Evolutionary conservation across 1,140 invertebrate species (phyloP).

Genomic region (Hycleus phaleratus): DNA sequence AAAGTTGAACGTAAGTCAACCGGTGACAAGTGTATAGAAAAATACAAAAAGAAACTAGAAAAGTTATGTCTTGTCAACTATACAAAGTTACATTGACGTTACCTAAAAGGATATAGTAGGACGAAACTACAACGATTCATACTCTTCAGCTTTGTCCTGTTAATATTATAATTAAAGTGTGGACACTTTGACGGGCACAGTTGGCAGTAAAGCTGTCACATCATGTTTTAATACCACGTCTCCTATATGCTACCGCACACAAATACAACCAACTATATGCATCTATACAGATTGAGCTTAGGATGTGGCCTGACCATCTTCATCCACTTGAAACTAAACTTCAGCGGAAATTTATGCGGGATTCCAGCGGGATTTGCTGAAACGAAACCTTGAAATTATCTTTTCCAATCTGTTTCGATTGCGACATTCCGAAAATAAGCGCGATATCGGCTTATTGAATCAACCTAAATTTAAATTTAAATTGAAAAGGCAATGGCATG

Average conservation of each 20-base stretch:
- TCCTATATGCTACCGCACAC: background rate
- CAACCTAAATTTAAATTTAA: no score
- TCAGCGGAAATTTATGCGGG: no score
- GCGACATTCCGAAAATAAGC: no score
- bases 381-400: no score
- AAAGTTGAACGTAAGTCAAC: conserved; percentile 29
- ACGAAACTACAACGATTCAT: conserved; percentile 11
- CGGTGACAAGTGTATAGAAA: background rate
- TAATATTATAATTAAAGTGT: conserved; percentile 35
- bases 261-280: no score
- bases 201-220: conserved; percentile 30
- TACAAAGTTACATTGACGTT: conserved; percentile 9
- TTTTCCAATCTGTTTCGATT: no score
- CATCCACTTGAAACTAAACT: background rate
- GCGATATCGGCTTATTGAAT: no score
- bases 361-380: no score
- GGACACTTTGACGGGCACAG: conserved; percentile 30
- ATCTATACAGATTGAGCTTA: background rate
- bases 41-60: conserved; percentile 16
- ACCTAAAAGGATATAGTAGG: conserved; percentile 30
- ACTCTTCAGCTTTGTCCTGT: conserved; percentile 28
- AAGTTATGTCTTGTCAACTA: conserved; percentile 34
- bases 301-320: background rate
- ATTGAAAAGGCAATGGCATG: no score
- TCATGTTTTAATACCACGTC: conserved; percentile 14